These are phyloP conservation scores for Rhodeus uyekii DNA, from an alignment of 2,797 vertebrate genomes.

Conservation along the genomic window DNA sequence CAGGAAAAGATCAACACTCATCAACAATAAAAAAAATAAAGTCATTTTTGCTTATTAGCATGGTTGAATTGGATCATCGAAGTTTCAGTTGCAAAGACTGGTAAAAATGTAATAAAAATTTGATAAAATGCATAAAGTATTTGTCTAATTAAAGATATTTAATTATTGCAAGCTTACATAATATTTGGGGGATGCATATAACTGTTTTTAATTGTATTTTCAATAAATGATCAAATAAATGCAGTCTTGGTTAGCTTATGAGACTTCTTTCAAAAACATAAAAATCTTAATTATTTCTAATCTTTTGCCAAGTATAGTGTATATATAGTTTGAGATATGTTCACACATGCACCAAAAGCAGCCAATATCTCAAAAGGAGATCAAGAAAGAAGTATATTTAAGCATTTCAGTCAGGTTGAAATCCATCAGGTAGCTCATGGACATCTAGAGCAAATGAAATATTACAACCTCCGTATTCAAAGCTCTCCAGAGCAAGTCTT, in stretches of 20 bases:
- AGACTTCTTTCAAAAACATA: not conserved
- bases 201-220: not conserved
- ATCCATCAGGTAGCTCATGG: conserved; percentile 36
- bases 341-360: not conserved
- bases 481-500: conserved; percentile 30
- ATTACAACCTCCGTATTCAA: conserved; percentile 37
- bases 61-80: too few relatives aligned
- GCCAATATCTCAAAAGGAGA: conserved; percentile 9
- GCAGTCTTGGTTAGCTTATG: not conserved
- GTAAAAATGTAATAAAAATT: too few relatives aligned
- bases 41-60: too few relatives aligned
- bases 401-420: conserved; percentile 5
- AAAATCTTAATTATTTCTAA: not conserved
- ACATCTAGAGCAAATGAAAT: conserved; percentile 39
- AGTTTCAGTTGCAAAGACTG: too few relatives aligned
- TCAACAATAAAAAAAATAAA: too few relatives aligned
- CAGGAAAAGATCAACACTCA: too few relatives aligned
- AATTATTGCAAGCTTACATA: too few relatives aligned
- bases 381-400: conserved; percentile 29
- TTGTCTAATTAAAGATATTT: too few relatives aligned
- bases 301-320: not conserved
- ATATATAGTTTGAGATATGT: not conserved
- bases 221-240: not conserved
- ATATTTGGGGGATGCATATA: too few relatives aligned
- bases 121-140: too few relatives aligned